A percentile compares a stretch with the other conserved stretches of the same genome.
phyloP scores from a whole-genome alignment of 2,888 invertebrate genomes.

The Mythimna loreyi region DNA sequence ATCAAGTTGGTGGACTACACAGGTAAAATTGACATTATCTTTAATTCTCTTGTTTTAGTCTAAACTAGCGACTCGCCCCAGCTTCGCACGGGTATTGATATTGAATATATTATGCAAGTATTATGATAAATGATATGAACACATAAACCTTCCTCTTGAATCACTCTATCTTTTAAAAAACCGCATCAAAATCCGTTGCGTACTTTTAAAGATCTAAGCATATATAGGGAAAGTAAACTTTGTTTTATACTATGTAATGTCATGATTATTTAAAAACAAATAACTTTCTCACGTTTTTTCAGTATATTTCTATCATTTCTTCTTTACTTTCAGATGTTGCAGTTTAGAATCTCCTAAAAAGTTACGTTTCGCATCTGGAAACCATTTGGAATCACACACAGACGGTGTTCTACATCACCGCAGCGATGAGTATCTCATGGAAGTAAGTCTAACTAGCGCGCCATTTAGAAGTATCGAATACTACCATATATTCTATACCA shows the following conservation, averaged over 20 bases:
- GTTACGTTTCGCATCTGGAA: constrained; percentile 94
- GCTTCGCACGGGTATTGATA: too few relatives aligned
- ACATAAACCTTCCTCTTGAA: too few relatives aligned
- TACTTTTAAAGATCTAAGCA: too few relatives aligned
- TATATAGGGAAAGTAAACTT: too few relatives aligned
- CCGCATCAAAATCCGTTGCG: too few relatives aligned
- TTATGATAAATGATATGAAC: too few relatives aligned
- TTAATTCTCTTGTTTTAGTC: not conserved
- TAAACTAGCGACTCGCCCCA: too few relatives aligned
- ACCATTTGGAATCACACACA: constrained; percentile 91
- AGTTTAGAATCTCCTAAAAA: constrained; percentile 96
- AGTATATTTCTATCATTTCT: not conserved
- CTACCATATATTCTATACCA: too few relatives aligned
- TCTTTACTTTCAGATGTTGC: constrained; percentile 90
- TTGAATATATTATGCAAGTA: too few relatives aligned
- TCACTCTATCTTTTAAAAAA: too few relatives aligned
- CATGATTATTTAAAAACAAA: too few relatives aligned
- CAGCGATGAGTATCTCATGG: constrained; percentile 89
- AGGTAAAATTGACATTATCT: constrained; percentile 69
- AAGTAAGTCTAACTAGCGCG: constrained; percentile 72
- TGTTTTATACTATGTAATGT: too few relatives aligned
- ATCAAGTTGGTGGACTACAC: constrained; percentile 88
- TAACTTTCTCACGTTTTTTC: not conserved
- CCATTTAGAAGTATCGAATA: not conserved
- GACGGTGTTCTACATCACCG: constrained; percentile 88